These are phyloP conservation scores for Euleptes europaea DNA, from an alignment of 2,113 vertebrate genomes.

Conservation along the genomic window DNA sequence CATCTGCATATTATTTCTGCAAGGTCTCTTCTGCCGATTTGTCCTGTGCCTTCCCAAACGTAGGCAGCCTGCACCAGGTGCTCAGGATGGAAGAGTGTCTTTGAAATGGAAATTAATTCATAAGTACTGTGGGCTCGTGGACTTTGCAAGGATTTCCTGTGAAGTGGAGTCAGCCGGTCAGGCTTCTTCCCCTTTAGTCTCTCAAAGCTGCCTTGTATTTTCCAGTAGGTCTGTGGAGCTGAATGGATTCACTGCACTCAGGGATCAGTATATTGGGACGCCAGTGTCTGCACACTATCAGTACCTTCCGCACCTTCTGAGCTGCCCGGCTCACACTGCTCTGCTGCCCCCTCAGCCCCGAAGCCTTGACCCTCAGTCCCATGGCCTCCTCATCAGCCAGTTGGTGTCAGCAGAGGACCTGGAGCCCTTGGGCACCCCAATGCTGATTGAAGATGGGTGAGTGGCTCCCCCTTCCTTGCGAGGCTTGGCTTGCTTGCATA, in stretches of 20 bases:
- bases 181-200: not conserved
- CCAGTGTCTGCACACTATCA: conserved; percentile 92
- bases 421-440: conserved; percentile 89
- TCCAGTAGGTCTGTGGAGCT: conserved; percentile 92
- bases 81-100: too few relatives aligned
- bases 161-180: not conserved
- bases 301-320: conserved; percentile 95
- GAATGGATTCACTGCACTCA: conserved; percentile 91
- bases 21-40: not conserved
- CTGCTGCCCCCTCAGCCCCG: conserved; percentile 88
- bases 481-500: too few relatives aligned
- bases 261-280: conserved; percentile 94
- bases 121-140: too few relatives aligned
- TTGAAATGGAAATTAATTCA: too few relatives aligned
- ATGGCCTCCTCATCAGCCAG: conserved; percentile 91
- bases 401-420: conserved; percentile 92
- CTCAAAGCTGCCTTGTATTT: conserved; percentile 45
- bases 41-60: not conserved
- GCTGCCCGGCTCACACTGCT: conserved; percentile 88
- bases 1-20: not conserved
- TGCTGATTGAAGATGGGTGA: conserved; percentile 98
- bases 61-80: too few relatives aligned
- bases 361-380: conserved; percentile 92
- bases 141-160: not conserved
- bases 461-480: conserved; percentile 33